Percentiles rank a stretch among this genome's conserved stretches.
Evolutionary conservation across 2,888 invertebrate genomes (phyloP).

Genomic region (Microplitis manilae): DNA sequence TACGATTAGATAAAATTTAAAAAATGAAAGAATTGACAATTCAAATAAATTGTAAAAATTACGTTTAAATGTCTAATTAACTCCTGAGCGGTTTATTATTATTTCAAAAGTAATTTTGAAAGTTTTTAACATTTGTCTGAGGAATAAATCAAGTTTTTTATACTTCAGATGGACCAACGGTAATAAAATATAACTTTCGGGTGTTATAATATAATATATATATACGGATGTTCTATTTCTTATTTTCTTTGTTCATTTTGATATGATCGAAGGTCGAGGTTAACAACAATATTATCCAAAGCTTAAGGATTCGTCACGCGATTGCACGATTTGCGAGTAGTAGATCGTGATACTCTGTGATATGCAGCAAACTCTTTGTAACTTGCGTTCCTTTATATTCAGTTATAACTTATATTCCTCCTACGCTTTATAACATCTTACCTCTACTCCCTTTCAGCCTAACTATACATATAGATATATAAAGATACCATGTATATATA

Average conservation of each 20-base stretch:
- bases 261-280: constrained; percentile 47
- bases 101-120: no score
- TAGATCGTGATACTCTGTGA: constrained; percentile 3
- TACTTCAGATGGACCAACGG: background rate
- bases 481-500: background rate
- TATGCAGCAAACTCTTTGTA: background rate
- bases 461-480: background rate
- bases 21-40: no score
- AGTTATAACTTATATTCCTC: background rate
- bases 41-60: no score
- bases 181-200: background rate
- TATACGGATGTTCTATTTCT: background rate
- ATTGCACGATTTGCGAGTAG: constrained; percentile 45
- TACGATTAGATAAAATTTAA: no score
- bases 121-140: no score
- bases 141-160: background rate
- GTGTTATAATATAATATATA: background rate
- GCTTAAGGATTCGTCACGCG: constrained; percentile 49
- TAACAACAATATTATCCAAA: constrained; percentile 47
- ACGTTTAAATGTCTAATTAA: no score
- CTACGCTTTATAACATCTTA: constrained; percentile 3
- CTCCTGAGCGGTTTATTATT: no score
- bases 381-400: background rate
- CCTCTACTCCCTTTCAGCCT: background rate
- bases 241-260: constrained; percentile 14